phyloP scores from a whole-genome alignment of 2,888 invertebrate genomes.

The Euzophera pinguis region DNA sequence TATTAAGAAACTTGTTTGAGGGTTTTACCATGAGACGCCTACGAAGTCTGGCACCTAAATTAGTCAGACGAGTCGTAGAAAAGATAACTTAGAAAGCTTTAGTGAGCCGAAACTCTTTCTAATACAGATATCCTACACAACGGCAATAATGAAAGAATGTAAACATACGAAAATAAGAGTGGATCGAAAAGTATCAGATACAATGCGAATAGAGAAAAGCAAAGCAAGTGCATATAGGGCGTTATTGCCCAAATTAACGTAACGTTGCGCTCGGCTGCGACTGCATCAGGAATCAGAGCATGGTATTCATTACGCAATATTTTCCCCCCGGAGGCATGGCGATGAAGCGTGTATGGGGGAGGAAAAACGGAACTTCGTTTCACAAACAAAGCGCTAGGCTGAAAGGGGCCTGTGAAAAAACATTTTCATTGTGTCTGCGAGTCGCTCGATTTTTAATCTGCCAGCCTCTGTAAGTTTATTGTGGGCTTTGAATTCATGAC shows the following conservation, averaged over 20 bases:
- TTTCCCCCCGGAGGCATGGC: conserved; percentile 55
- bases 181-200: conserved; percentile 7
- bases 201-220: conserved; percentile 5
- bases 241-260: conserved; percentile 46
- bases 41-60: no score
- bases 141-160: not conserved
- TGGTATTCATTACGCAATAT: conserved; percentile 66
- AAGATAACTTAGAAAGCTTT: no score
- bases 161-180: no score
- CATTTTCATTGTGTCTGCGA: conserved; percentile 75
- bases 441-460: conserved; percentile 78
- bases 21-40: no score
- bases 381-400: conserved; percentile 71
- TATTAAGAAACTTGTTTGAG: no score
- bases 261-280: conserved; percentile 33
- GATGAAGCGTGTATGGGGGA: conserved; percentile 63
- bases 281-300: conserved; percentile 41
- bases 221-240: conserved; percentile 15
- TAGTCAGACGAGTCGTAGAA: no score
- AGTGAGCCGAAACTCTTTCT: no score
- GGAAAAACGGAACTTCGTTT: conserved; percentile 73
- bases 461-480: conserved; percentile 68
- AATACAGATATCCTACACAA: no score
- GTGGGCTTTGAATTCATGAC: conserved; percentile 55
- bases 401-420: conserved; percentile 71